Evolutionary conservation across 1,140 invertebrate species (phyloP), one percentile per base, ranked within the genome.

Genomic region (Anthonomus grandis): DNA sequence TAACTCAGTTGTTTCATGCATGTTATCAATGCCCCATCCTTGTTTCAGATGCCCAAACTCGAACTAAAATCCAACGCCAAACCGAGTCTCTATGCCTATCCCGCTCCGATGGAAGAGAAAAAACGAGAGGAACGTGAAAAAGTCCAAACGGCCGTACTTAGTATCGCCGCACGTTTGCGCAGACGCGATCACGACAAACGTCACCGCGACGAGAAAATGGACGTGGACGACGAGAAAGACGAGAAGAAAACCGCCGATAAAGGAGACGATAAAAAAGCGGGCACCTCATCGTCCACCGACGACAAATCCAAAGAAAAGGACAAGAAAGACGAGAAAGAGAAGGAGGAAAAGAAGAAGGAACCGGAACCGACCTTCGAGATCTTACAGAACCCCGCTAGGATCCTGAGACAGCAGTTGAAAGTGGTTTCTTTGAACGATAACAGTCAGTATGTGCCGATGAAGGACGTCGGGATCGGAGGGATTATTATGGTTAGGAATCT

Each of bases 81-180:
- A 66, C 95, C 97, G 13, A 97, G 93, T 1, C 79, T 90, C 3
- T 99, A 95, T 74, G 97, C 94, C 0, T 99, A 99, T 75, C 96
- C 96, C 5, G 90, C 96, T 15, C 86, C 95, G 0, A 75, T 99
- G 17, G 97, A 99, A 79, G 95, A 98, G 70, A 98, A 98, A 76
- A 98, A 98, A 76, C 90, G 94, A 38, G 95, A 97, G 70, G 93
- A 97, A 74, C 83, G 92, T 6, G 94, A 98, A 69, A 91, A 94
- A 67, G 56, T 58, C n/a, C 56, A 58, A 24, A 98, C 95, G 13
- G 97, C 96, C 6, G 93, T 99, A 2, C 78, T 99, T 15, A 97
- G 94, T 69, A 98, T 98, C 64, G 97, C 97, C 0, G 93, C 93
- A 0, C 85, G 93, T 60, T 87, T 93, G 64, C 83, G 90, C 59